Conservation (phyloP, 2,888 invertebrate species). For the Sphinx pinastri region DNA sequence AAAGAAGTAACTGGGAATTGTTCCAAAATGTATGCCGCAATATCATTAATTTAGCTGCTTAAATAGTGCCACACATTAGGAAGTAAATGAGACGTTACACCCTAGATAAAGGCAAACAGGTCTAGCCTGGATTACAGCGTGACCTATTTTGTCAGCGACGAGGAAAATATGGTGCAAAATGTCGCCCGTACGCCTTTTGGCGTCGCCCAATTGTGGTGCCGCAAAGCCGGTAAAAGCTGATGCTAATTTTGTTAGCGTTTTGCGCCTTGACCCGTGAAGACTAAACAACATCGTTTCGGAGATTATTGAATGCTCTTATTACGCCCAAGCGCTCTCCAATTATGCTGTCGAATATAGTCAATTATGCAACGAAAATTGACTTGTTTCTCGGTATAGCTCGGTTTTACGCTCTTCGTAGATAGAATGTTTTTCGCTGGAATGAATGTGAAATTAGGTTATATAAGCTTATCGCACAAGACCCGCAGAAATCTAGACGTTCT, state of each 20-base stretch:
- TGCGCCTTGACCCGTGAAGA: constrained; percentile 46
- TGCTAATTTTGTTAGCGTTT: constrained; percentile 55
- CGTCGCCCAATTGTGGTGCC: constrained; percentile 53
- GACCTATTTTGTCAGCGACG: constrained; percentile 59
- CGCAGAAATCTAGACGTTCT: background rate
- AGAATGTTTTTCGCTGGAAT: background rate
- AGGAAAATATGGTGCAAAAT: constrained; percentile 56
- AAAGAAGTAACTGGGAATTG: background rate
- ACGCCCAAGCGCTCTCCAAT: constrained; percentile 12
- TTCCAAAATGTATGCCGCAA: constrained; percentile 1
- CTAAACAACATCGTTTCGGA: constrained; percentile 39
- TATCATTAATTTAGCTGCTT: constrained; percentile 22
- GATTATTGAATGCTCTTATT: constrained; percentile 35
- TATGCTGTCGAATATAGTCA: constrained; percentile 16
- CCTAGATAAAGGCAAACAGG: constrained; percentile 45
- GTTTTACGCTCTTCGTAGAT: background rate
- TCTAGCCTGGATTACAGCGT: constrained; percentile 52
- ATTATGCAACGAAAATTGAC: constrained; percentile 19
- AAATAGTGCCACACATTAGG: constrained; percentile 26
- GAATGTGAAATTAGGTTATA: background rate
- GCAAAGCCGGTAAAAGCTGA: constrained; percentile 51
- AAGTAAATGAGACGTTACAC: constrained; percentile 43
- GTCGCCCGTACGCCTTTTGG: constrained; percentile 53
- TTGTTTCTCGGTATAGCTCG: background rate
- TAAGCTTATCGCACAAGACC: background rate